Evolutionary conservation across 2,888 invertebrate species (phyloP), one percentile per base, ranked within the genome.

Genomic region (Rhyacophila evoluta): DNA sequence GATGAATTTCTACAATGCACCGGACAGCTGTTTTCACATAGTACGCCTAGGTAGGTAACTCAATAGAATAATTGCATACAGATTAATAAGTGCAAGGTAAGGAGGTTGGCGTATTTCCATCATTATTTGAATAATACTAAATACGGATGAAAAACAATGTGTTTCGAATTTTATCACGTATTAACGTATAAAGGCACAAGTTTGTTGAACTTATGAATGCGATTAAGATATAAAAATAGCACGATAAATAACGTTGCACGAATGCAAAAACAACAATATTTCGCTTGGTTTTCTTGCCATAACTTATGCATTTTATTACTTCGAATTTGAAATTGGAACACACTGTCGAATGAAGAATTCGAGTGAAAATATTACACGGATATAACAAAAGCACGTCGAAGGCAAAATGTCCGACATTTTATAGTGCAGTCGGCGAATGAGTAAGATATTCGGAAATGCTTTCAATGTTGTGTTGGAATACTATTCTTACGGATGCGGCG

Each of bases 371-470:
- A 33, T 33, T 33, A 4, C 29, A 33, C 29, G 2, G 6, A 33
- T 33, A 33, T 33, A 33, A 33, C 29, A 6, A 33, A 33, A 33
- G 6, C 29, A 2, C 2, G 29, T 19, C 12, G 73, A 72, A 72
- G 78, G 71, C 11, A 15, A 38, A 67, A 29, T 28, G 72, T 71
- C 78, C 78, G 78, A 78, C 78, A 78, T 78, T 78, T 78, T 78
- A 73, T 72, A 3, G 74, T 75, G 74, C 37, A 19, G 8, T 5
- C 55, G 55, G 19, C 15, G 19, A 8, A 10, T 19, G 25, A 5
- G 10, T 15, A 2, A 41, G n/a, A 11, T 33, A 33, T 55, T 55
- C 55, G 15, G 8, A 25, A 55, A 55, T 25, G 55, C 25, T 10
- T 25, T 25, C 55, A 10, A 33, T 33, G 6, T 4, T 33, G 29